Evolutionary conservation across 2,113 vertebrate genomes (phyloP), one percentile per base, ranked within the genome.

Genomic region (Rhinichthys klamathensis): DNA sequence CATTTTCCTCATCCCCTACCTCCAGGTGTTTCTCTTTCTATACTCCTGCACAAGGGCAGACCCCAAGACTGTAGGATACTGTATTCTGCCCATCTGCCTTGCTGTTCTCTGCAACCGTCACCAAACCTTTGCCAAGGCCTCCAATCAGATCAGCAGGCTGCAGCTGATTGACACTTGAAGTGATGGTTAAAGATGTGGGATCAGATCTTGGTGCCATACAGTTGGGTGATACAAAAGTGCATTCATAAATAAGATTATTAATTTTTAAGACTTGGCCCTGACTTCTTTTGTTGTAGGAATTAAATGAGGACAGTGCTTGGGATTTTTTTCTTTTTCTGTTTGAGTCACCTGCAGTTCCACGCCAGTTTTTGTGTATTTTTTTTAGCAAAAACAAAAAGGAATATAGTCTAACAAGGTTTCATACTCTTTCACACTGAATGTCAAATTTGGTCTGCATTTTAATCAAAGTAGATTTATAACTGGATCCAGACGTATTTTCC

Each of bases 41-140:
- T 99, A 98, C 90, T 99, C 98, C n/a, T 99, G 98, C 91, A 99
- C 98, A 1, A 95, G 98, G 91, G 95, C 97, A 0, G 96, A 99
- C 91, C 98, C 98, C 80, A 96, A 95, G 84, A 97, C 97, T 0
- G 94, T 99, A 23, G 98, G 98, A 10, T 99, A 98, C 92, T 99
- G 97, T 87, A 96, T 99, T 78, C 96, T 99, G 91, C 98, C 98
- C 35, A 95, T 99, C 89, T 99, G 97, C 92, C 91, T 99, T 85
- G 95, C 96, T 81, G 94, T 98, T 81, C 91, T 98, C 89, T 99
- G 97, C 93, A 98, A 96, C 92, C 97, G 97, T 76, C 96, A 96
- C 87, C 96, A 96, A 89, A 94, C 96, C 4, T 94, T 97, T 86
- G 91, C 93, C 87, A 97, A 97, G 91, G 95, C 95, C 44, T 95